phyloP scores from a whole-genome alignment of 2,113 vertebrate genomes.

The Microcebus griseorufus region DNA sequence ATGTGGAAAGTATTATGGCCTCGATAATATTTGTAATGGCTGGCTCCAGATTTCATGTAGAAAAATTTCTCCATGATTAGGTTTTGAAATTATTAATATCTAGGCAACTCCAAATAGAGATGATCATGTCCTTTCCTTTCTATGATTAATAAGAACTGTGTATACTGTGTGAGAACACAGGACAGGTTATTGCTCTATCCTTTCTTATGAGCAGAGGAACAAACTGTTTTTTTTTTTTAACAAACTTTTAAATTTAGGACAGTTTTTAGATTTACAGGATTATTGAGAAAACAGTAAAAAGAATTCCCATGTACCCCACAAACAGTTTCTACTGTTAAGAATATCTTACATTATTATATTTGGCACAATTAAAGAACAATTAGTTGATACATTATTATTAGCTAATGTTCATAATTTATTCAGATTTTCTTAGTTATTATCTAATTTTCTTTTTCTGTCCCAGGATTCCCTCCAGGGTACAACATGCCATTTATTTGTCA shows the following conservation, averaged over 20 bases:
- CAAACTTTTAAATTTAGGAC: background rate
- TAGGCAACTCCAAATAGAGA: background rate
- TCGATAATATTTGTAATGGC: slow-evolving; percentile 26
- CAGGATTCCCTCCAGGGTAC: background rate
- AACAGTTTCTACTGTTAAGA: background rate
- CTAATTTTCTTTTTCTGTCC: background rate
- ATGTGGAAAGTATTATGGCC: background rate
- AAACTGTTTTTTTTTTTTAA: background rate
- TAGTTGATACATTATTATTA: background rate
- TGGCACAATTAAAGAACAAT: background rate
- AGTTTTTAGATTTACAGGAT: background rate
- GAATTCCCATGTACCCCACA: background rate
- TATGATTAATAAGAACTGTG: background rate
- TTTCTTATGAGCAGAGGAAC: background rate
- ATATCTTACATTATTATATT: background rate
- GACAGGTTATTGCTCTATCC: background rate
- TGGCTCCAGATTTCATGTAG: slow-evolving; percentile 8
- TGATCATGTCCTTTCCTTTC: background rate
- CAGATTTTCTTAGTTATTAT: background rate
- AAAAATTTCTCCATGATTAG: slow-evolving; percentile 23
- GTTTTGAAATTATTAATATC: slow-evolving; percentile 25
- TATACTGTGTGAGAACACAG: background rate
- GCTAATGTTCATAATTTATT: background rate
- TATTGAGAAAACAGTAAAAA: background rate
- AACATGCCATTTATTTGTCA: background rate